Conservation (phyloP, 2,113 vertebrate genomes). For the Orycteropus afer region DNA sequence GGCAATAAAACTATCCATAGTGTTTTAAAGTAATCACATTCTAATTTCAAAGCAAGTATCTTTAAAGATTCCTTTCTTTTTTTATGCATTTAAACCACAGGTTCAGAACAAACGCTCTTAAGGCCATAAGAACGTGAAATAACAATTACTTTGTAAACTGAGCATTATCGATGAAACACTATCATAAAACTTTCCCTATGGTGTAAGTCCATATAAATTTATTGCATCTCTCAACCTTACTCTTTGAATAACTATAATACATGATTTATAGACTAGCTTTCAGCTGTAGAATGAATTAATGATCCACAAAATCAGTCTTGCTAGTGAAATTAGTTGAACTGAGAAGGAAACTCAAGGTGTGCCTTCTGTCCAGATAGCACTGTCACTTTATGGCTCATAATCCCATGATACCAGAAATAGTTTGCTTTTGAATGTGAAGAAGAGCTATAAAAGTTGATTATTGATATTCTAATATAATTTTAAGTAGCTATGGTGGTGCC, state of each 20-base stretch:
- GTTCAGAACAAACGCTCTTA: constrained; percentile 70
- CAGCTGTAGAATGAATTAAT: constrained; percentile 25
- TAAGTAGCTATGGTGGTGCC: not conserved
- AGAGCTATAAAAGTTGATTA: not conserved
- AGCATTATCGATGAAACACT: not conserved
- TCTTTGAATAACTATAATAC: constrained; percentile 29
- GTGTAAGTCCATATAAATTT: constrained; percentile 21
- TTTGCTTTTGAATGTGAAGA: not conserved
- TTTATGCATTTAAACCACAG: constrained; percentile 63
- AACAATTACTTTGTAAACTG: constrained; percentile 62
- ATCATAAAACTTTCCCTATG: constrained; percentile 41
- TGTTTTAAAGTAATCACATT: constrained; percentile 67
- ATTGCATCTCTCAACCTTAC: not conserved
- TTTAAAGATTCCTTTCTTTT: constrained; percentile 61
- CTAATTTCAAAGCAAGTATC: constrained; percentile 64
- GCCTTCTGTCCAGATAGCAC: not conserved
- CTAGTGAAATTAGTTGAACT: constrained; percentile 14
- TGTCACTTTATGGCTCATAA: not conserved
- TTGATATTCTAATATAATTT: not conserved
- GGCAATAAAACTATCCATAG: constrained; percentile 61
- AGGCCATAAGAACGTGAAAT: constrained; percentile 51
- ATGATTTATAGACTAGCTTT: not conserved
- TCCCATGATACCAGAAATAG: not conserved
- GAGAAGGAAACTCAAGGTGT: not conserved
- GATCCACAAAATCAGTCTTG: not conserved